A percentile compares a stretch with the other conserved stretches of the same genome.
Conservation (phyloP, 1,140 invertebrate genomes). For the Drosophila navojoa region DNA sequence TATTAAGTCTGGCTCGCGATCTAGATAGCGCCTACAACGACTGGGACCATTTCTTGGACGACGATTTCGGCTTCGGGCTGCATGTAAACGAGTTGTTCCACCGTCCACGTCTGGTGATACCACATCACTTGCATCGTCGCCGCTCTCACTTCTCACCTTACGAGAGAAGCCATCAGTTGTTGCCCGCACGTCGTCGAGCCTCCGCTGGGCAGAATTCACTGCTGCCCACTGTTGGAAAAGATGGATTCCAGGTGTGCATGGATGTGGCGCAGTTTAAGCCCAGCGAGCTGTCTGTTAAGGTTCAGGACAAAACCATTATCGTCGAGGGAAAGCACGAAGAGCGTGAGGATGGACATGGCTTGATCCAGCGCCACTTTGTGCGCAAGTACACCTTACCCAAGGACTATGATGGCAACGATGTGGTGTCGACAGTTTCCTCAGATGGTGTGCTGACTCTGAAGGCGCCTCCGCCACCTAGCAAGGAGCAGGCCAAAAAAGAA, state of each 20-base stretch:
- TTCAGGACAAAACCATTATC: conserved; percentile 87
- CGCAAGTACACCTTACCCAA: conserved; percentile 89
- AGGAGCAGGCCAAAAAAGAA: conserved; percentile 83
- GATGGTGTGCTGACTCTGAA: conserved; percentile 90
- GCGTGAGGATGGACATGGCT: conserved; percentile 87
- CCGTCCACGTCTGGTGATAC: conserved; percentile 61
- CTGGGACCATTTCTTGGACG: conserved; percentile 65
- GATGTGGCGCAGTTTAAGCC: conserved; percentile 89
- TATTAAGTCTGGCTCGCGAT: conserved; percentile 72
- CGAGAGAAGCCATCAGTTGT: conserved; percentile 46
- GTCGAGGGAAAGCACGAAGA: conserved; percentile 90
- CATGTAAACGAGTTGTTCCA: conserved; percentile 75
- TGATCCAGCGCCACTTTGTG: conserved; percentile 90
- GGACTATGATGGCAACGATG: conserved; percentile 87
- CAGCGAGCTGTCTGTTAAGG: conserved; percentile 90
- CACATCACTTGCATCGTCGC: conserved; percentile 41
- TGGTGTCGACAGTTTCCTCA: conserved; percentile 88
- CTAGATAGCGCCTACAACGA: conserved; percentile 55
- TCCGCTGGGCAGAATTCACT: conserved; percentile 37
- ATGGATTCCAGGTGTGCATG: conserved; percentile 87
- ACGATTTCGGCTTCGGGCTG: conserved; percentile 79
- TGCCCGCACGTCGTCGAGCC: conserved; percentile 39
- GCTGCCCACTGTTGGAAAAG: conserved; percentile 84
- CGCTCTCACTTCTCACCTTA: conserved; percentile 55
- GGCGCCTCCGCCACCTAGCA: conserved; percentile 85